These are phyloP conservation scores for Synanthedon myopaeformis DNA, from an alignment of 2,888 invertebrate species.

Conservation along the genomic window DNA sequence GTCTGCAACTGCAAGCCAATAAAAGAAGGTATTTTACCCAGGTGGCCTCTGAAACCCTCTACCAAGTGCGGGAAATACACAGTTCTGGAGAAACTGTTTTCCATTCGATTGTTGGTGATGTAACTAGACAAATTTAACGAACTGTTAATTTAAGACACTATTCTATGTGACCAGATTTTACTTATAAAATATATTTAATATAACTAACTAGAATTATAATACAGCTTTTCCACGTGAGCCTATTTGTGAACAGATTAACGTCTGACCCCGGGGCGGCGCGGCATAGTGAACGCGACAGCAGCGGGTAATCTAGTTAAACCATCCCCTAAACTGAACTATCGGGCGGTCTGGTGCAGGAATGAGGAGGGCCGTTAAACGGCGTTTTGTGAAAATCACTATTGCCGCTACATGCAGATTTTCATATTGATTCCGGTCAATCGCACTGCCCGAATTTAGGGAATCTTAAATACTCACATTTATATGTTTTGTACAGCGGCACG, in stretches of 20 bases:
- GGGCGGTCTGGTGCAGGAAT: conserved; percentile 2
- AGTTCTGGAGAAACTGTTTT: too few species aligned
- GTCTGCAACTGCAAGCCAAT: not conserved
- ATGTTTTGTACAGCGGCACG: conserved; percentile 15
- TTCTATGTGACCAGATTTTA: too few species aligned
- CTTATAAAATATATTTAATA: too few species aligned
- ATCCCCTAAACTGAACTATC: conserved; percentile 9
- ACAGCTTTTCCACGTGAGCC: conserved; percentile 34
- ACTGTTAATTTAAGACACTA: too few species aligned
- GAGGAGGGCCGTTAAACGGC: not conserved
- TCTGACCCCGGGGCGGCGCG: conserved; percentile 16
- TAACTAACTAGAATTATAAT: not conserved
- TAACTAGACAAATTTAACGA: too few species aligned
- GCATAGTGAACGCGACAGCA: conserved; percentile 9
- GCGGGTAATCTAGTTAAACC: conserved; percentile 37
- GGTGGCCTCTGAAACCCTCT: not conserved
- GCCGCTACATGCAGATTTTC: too few species aligned
- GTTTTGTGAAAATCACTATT: not conserved
- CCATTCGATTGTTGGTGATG: too few species aligned
- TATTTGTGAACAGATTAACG: conserved; percentile 53
- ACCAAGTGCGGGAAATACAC: too few species aligned
- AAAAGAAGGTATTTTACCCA: conserved; percentile 16
- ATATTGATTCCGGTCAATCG: not conserved
- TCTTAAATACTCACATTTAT: too few species aligned
- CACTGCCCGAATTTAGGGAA: conserved; percentile 12